These are phyloP conservation scores for Alauda arvensis DNA, from an alignment of 2,797 vertebrate genomes.

Conservation along the genomic window DNA sequence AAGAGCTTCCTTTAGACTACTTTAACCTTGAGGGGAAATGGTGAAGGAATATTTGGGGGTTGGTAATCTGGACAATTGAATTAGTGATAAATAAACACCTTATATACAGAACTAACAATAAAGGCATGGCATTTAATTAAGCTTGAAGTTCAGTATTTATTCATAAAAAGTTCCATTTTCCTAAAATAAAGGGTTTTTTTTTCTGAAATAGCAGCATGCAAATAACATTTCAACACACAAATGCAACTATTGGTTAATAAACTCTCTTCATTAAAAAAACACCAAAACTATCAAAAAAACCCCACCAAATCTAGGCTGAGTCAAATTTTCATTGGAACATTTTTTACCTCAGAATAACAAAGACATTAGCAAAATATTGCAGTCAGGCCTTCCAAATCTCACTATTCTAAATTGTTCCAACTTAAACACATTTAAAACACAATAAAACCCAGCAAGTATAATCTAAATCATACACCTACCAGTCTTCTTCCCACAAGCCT, in stretches of 20 bases:
- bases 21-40: neutral
- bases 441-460: constrained; percentile 15
- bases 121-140: neutral
- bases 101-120: neutral
- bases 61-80: neutral
- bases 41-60: neutral
- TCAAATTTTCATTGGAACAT: neutral
- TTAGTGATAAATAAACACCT: neutral
- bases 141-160: neutral
- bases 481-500: constrained; percentile 10
- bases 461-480: constrained; percentile 27
- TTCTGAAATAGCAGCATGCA: neutral
- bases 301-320: neutral
- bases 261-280: neutral
- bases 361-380: neutral
- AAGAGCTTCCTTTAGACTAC: neutral
- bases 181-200: neutral
- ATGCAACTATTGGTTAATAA: neutral
- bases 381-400: neutral
- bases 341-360: neutral
- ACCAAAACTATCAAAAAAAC: neutral
- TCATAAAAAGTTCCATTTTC: neutral
- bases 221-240: neutral
- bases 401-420: neutral
- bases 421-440: constrained; percentile 20